Evolutionary conservation across 1,140 invertebrate genomes (phyloP).

Genomic region (Mercenaria mercenaria): DNA sequence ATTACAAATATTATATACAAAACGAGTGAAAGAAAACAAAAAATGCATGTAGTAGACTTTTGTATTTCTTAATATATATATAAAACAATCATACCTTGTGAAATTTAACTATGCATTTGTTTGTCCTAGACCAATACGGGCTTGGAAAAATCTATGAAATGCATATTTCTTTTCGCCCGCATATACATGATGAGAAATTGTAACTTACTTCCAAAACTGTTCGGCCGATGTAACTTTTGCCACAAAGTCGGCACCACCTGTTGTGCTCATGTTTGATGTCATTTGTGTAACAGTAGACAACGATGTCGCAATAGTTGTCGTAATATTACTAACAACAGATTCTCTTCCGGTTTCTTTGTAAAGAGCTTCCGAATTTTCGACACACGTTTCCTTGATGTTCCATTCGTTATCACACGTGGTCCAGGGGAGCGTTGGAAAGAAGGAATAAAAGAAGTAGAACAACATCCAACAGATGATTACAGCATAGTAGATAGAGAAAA

Average conservation of each 20-base stretch:
- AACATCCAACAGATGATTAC: constrained; percentile 98
- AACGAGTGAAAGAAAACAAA: no score
- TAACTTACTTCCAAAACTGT: constrained; percentile 45
- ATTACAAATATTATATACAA: no score
- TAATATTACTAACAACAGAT: background rate
- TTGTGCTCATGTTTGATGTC: constrained; percentile 43
- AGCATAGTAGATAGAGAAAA: constrained; percentile 94
- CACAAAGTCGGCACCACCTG: background rate
- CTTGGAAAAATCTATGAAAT: no score
- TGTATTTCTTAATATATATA: no score
- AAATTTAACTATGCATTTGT: no score
- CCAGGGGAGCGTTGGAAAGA: constrained; percentile 91
- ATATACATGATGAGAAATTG: no score
- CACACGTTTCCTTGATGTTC: constrained; percentile 51
- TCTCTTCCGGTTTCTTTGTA: background rate
- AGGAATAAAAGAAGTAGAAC: constrained; percentile 91
- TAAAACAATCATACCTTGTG: no score
- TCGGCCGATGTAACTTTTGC: constrained; percentile 27
- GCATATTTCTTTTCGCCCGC: no score
- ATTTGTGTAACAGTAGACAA: background rate
- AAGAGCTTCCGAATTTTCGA: background rate
- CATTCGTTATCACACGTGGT: constrained; percentile 65
- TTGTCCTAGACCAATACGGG: no score
- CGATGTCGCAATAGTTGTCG: background rate
- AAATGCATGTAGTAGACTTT: no score